A percentile compares a stretch with the other conserved stretches of the same genome.
Conservation (phyloP, 1,140 invertebrate species). For the Diploscapter pachys region DNA sequence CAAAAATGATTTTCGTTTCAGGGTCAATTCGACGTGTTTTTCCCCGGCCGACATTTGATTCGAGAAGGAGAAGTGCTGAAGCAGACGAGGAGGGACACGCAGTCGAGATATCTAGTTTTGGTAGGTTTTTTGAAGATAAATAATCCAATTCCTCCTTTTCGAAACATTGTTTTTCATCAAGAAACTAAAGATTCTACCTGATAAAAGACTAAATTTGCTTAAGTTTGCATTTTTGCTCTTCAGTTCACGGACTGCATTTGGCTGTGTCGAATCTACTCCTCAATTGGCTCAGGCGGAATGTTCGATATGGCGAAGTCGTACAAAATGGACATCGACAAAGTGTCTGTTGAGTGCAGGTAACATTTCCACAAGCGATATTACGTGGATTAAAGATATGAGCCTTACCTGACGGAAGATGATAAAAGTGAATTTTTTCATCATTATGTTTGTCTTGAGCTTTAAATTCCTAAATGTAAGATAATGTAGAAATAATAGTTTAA, state of each 20-base stretch:
- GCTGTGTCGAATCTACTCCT: constrained; percentile 23
- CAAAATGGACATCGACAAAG: constrained; percentile 17
- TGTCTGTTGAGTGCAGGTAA: neutral
- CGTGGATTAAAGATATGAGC: too few relatives aligned
- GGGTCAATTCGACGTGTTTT: constrained; percentile 26
- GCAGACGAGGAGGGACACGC: constrained; percentile 27
- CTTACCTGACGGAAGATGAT: too few relatives aligned
- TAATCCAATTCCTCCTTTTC: neutral
- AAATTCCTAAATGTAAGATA: too few relatives aligned
- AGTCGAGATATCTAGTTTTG: constrained; percentile 20
- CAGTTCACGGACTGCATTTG: constrained; percentile 22
- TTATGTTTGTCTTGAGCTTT: too few relatives aligned
- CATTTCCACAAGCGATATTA: too few relatives aligned
- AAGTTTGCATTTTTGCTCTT: neutral
- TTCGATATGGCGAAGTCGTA: constrained; percentile 24
- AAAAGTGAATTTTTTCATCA: too few relatives aligned
- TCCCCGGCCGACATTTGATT: constrained; percentile 16
- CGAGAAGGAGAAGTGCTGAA: constrained; percentile 26
- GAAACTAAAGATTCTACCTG: neutral
- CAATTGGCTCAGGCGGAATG: neutral
- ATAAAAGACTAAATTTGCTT: too few relatives aligned
- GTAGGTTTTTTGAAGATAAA: neutral
- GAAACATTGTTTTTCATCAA: too few relatives aligned
- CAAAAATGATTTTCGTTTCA: neutral
- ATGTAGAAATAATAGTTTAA: too few relatives aligned